Evolutionary conservation across 2,797 vertebrate genomes (phyloP).

Genomic region (Protosalanx chinensis): DNA sequence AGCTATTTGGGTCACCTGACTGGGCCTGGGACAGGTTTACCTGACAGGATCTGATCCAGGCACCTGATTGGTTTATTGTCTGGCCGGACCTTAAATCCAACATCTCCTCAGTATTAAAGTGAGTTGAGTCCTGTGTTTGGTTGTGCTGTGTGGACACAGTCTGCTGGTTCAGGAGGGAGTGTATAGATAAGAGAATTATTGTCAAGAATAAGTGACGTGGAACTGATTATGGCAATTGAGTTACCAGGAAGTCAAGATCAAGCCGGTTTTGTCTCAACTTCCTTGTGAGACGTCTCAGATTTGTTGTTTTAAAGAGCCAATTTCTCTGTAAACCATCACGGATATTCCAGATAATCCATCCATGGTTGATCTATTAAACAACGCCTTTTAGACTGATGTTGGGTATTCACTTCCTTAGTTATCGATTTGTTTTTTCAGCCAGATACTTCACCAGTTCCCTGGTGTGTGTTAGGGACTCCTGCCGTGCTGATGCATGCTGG

Average conservation of each 20-base stretch:
- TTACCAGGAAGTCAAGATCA: background rate
- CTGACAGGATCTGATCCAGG: background rate
- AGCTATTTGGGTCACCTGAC: slow-evolving; percentile 9
- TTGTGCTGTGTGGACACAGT: slow-evolving; percentile 22
- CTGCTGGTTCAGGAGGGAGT: slow-evolving; percentile 3
- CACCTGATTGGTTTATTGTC: slow-evolving; percentile 13
- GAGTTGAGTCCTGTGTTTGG: slow-evolving; percentile 47
- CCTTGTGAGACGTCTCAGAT: background rate
- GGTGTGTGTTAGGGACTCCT: background rate
- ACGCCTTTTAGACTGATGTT: background rate
- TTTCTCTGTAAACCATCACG: background rate
- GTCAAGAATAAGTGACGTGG: slow-evolving; percentile 2
- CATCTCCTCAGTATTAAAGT: slow-evolving; percentile 43
- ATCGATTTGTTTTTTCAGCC: no score
- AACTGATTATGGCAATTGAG: background rate
- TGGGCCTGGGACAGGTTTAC: slow-evolving; percentile 18
- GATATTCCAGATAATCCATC: background rate
- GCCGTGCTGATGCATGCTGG: slow-evolving; percentile 1
- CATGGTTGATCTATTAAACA: background rate
- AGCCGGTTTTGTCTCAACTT: background rate
- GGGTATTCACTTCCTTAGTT: no score
- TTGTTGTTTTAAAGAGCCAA: background rate
- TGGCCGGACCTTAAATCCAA: slow-evolving; percentile 25
- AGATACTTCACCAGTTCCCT: background rate
- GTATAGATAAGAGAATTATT: slow-evolving; percentile 5